These are phyloP conservation scores for Formica exsecta DNA, from an alignment of 1,140 invertebrate genomes.

Conservation along the genomic window DNA sequence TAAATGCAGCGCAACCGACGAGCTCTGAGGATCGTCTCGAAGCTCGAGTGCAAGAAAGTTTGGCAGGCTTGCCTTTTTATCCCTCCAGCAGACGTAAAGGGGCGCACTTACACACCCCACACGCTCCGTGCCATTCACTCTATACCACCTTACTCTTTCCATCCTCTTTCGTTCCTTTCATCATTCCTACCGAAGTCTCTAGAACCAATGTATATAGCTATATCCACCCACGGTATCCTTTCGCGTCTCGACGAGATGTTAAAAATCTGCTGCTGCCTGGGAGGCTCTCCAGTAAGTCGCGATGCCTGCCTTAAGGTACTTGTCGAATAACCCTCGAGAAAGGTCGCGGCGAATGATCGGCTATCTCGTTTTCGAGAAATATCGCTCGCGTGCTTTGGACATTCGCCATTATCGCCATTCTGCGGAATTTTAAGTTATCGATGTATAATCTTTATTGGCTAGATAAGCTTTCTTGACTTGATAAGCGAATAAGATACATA, in stretches of 20 bases:
- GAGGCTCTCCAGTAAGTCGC: slow-evolving; percentile 58
- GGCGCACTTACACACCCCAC: slow-evolving; percentile 72
- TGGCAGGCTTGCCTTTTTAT: slow-evolving; percentile 76
- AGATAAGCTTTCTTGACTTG: slow-evolving; percentile 8
- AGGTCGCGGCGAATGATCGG: slow-evolving; percentile 62
- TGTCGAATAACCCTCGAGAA: slow-evolving; percentile 72
- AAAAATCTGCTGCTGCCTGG: slow-evolving; percentile 65
- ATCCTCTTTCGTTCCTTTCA: neutral
- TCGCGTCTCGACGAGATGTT: slow-evolving; percentile 73
- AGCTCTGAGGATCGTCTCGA: slow-evolving; percentile 65
- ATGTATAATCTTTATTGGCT: slow-evolving; percentile 40
- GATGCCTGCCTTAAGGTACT: slow-evolving; percentile 49
- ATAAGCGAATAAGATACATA: neutral
- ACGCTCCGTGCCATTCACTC: slow-evolving; percentile 41
- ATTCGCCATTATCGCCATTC: slow-evolving; percentile 7
- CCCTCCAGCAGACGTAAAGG: slow-evolving; percentile 75
- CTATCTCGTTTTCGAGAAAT: slow-evolving; percentile 35
- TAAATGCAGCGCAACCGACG: slow-evolving; percentile 64
- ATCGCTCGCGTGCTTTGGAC: slow-evolving; percentile 61
- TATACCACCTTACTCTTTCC: slow-evolving; percentile 11
- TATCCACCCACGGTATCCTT: slow-evolving; percentile 68
- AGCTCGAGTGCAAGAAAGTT: slow-evolving; percentile 73
- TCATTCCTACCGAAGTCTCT: slow-evolving; percentile 52
- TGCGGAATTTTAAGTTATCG: neutral
- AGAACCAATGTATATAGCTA: slow-evolving; percentile 67